A percentile compares a stretch with the other conserved stretches of the same genome.
Evolutionary conservation across 2,888 invertebrate genomes (phyloP).

Genomic region (Drosophila lutescens): DNA sequence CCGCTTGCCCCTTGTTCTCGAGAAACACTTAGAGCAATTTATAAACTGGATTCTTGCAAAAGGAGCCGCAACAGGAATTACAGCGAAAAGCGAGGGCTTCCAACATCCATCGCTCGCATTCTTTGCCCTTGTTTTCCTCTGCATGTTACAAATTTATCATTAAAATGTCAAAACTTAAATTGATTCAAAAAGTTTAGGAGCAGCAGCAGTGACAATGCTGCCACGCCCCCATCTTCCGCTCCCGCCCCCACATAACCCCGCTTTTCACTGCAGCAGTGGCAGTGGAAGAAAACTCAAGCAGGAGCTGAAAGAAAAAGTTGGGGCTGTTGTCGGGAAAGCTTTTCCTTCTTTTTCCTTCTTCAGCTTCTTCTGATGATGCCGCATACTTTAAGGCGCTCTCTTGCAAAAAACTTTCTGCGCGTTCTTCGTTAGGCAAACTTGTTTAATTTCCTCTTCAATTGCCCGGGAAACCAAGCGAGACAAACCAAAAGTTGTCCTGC

Average conservation of each 20-base stretch:
- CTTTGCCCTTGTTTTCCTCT: slow-evolving; percentile 58
- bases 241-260: slow-evolving; percentile 1
- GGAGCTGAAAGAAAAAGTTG: slow-evolving; percentile 55
- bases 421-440: slow-evolving; percentile 73
- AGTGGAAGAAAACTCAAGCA: slow-evolving; percentile 23
- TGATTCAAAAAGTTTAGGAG: slow-evolving; percentile 75
- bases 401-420: slow-evolving; percentile 59
- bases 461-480: slow-evolving; percentile 54
- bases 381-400: slow-evolving; percentile 73
- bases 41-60: slow-evolving; percentile 61
- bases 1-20: slow-evolving; percentile 22
- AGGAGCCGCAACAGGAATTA: slow-evolving; percentile 32
- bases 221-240: slow-evolving; percentile 6
- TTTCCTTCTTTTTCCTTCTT: slow-evolving; percentile 14
- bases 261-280: slow-evolving; percentile 12
- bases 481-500: slow-evolving; percentile 43
- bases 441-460: slow-evolving; percentile 79
- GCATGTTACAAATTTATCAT: slow-evolving; percentile 76
- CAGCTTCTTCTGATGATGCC: slow-evolving; percentile 44
- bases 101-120: slow-evolving; percentile 29
- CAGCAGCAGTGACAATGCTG: slow-evolving; percentile 37
- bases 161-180: slow-evolving; percentile 80
- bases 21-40: slow-evolving; percentile 59
- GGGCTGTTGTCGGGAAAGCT: slow-evolving; percentile 14
- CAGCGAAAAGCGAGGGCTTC: slow-evolving; percentile 19